Conservation (phyloP, 1,140 invertebrate species). For the Notospermus geniculatus region DNA sequence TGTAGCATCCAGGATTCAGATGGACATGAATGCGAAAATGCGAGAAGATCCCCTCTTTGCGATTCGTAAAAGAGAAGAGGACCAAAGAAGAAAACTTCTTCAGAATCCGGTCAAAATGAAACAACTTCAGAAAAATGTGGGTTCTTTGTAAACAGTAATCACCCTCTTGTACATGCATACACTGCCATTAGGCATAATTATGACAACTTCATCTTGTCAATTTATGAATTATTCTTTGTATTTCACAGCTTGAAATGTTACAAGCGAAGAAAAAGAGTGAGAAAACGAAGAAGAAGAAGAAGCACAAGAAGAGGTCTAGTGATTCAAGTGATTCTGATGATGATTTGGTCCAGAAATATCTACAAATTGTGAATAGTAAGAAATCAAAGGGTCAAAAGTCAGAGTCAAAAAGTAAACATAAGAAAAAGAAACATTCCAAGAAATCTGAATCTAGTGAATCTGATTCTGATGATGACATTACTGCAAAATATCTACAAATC, state of each 20-base stretch:
- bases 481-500: constrained; percentile 40
- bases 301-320: constrained; percentile 26
- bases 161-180: too few species aligned
- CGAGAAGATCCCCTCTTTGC: constrained; percentile 85
- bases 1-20: constrained; percentile 40
- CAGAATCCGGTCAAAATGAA: constrained; percentile 89
- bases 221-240: too few species aligned
- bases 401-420: constrained; percentile 21
- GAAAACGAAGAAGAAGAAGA: constrained; percentile 35
- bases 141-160: constrained; percentile 31
- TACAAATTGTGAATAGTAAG: too few species aligned
- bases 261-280: constrained; percentile 15
- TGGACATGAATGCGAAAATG: constrained; percentile 64
- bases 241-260: constrained; percentile 15
- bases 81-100: constrained; percentile 73
- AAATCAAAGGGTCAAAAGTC: too few species aligned
- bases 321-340: constrained; percentile 18
- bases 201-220: too few species aligned
- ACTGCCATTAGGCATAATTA: too few species aligned
- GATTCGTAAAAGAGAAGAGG: constrained; percentile 82
- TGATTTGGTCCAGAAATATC: neutral
- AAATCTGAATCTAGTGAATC: constrained; percentile 22
- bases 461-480: constrained; percentile 33
- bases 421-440: constrained; percentile 19
- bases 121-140: constrained; percentile 74